Conservation (phyloP, 2,797 vertebrate species). For the Notolepis coatsorum region DNA sequence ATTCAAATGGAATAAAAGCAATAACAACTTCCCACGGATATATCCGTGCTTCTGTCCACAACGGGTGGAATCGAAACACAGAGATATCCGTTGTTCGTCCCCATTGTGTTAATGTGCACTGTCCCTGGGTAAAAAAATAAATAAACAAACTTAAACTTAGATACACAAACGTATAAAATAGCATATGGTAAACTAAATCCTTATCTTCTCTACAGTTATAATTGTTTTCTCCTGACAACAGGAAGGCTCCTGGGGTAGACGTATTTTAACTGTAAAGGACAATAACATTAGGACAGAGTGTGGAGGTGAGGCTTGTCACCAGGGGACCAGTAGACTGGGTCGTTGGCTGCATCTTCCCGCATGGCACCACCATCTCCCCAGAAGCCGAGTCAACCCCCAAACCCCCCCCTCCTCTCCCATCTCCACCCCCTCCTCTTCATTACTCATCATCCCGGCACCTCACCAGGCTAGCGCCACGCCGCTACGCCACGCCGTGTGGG, state of each 20-base stretch:
- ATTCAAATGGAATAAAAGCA: no score
- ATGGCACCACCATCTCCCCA: constrained; percentile 56
- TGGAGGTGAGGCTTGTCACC: constrained; percentile 61
- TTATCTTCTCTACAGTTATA: constrained; percentile 21
- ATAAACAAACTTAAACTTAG: neutral
- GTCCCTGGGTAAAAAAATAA: neutral
- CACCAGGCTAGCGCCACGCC: constrained; percentile 53
- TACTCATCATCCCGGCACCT: constrained; percentile 65
- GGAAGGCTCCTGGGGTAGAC: constrained; percentile 30
- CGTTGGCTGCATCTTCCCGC: constrained; percentile 63
- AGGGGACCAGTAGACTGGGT: constrained; percentile 66
- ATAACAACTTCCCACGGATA: no score
- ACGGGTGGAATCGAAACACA: no score
- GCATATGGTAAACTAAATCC: neutral
- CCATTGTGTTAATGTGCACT: no score
- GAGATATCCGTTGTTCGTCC: no score
- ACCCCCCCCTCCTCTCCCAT: constrained; percentile 49
- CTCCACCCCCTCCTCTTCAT: constrained; percentile 50
- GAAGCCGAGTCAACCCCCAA: constrained; percentile 68
- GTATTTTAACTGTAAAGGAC: constrained; percentile 31
- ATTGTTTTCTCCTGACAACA: constrained; percentile 37
- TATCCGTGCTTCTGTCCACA: no score
- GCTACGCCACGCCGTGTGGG: constrained; percentile 42
- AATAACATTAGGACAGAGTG: constrained; percentile 41
- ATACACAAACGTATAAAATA: no score